phyloP scores from a whole-genome alignment of 2,113 vertebrate species.

The Pampusana beccarii region DNA sequence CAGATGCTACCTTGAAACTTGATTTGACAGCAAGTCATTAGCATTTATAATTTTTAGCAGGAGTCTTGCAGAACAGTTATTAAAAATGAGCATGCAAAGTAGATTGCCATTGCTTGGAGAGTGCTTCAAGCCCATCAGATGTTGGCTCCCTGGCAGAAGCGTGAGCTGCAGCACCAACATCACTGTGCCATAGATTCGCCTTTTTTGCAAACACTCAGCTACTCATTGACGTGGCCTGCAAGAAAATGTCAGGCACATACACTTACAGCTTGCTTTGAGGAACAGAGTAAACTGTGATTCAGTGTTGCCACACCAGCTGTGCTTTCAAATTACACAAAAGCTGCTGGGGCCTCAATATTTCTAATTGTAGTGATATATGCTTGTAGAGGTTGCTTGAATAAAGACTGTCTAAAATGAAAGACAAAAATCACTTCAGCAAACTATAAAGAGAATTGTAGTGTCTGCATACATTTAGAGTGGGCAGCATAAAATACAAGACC shows the following conservation, averaged over 20 bases:
- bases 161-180: not conserved
- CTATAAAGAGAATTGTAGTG: not conserved
- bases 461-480: not conserved
- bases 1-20: not conserved
- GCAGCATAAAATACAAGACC: not conserved
- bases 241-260: not conserved
- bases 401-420: not conserved
- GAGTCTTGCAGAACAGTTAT: not conserved
- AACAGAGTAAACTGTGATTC: not conserved
- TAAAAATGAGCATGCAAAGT: not conserved
- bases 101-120: not conserved
- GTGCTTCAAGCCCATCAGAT: not conserved
- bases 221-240: not conserved
- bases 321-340: not conserved
- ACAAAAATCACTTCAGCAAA: not conserved
- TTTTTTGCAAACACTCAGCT: not conserved
- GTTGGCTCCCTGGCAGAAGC: not conserved
- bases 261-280: not conserved
- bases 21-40: not conserved
- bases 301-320: not conserved
- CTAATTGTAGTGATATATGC: not conserved
- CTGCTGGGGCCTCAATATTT: not conserved
- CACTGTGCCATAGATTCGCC: not conserved
- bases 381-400: not conserved
- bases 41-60: not conserved